A percentile compares a stretch with the other conserved stretches of the same genome.
Conservation (phyloP, 2,797 vertebrate species). For the Carduelis carduelis region DNA sequence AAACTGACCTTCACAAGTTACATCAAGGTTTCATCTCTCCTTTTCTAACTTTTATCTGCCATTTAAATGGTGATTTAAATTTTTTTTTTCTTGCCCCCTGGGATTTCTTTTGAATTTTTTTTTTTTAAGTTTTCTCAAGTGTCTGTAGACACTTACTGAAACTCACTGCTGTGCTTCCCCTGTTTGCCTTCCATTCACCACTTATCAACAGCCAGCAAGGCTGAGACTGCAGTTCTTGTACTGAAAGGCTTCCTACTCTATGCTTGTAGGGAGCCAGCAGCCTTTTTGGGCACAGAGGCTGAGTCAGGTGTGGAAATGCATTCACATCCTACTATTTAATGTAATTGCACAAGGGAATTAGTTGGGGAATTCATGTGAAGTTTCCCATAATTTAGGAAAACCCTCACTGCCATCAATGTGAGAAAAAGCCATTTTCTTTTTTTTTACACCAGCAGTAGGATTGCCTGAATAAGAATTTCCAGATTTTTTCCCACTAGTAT, state of each 20-base stretch:
- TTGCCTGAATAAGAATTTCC: neutral
- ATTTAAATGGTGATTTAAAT: neutral
- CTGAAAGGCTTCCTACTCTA: neutral
- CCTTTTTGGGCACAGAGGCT: neutral
- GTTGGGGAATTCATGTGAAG: neutral
- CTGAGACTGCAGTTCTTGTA: neutral
- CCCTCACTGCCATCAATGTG: neutral
- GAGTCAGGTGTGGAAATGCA: neutral
- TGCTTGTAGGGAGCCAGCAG: neutral
- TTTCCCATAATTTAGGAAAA: neutral
- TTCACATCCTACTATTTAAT: neutral
- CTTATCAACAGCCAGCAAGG: neutral
- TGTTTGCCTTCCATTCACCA: neutral
- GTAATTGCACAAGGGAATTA: neutral
- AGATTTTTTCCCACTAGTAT: neutral
- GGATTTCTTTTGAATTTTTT: neutral
- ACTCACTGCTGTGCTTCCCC: neutral
- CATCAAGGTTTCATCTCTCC: neutral
- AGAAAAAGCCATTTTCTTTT: neutral
- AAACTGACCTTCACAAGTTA: neutral
- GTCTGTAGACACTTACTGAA: neutral
- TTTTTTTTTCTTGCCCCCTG: neutral
- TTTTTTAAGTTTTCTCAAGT: neutral
- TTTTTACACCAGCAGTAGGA: neutral
- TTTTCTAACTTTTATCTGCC: neutral